phyloP scores from a whole-genome alignment of 2,113 vertebrate genomes.

The Crotophaga sulcirostris region DNA sequence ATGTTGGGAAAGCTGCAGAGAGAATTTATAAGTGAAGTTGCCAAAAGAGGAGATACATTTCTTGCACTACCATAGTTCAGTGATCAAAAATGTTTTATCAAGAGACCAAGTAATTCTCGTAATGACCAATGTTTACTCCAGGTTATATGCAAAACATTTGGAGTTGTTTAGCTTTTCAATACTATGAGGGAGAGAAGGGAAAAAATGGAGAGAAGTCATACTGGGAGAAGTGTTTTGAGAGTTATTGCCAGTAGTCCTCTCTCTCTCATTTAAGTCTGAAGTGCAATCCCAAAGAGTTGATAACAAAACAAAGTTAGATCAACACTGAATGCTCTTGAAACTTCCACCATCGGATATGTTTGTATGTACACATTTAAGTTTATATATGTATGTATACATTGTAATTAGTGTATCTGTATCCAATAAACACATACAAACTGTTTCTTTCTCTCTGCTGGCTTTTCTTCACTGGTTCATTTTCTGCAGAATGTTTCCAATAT shows the following conservation, averaged over 20 bases:
- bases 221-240: background rate
- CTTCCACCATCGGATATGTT: background rate
- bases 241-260: background rate
- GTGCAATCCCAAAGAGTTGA: background rate
- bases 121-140: background rate
- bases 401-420: background rate
- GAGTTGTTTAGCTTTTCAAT: background rate
- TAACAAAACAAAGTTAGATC: background rate
- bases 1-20: background rate
- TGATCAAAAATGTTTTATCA: background rate
- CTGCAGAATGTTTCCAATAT: slow-evolving; percentile 57
- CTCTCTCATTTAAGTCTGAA: background rate
- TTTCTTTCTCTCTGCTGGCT: background rate
- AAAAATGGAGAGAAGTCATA: background rate
- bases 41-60: background rate
- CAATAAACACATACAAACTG: background rate
- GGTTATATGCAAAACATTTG: background rate
- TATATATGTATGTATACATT: background rate
- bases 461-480: slow-evolving; percentile 25
- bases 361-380: background rate
- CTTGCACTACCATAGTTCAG: background rate
- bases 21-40: background rate
- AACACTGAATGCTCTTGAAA: background rate
- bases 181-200: background rate
- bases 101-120: background rate